Conservation (phyloP, 2,888 invertebrate species). For the Vandiemenella viatica region DNA sequence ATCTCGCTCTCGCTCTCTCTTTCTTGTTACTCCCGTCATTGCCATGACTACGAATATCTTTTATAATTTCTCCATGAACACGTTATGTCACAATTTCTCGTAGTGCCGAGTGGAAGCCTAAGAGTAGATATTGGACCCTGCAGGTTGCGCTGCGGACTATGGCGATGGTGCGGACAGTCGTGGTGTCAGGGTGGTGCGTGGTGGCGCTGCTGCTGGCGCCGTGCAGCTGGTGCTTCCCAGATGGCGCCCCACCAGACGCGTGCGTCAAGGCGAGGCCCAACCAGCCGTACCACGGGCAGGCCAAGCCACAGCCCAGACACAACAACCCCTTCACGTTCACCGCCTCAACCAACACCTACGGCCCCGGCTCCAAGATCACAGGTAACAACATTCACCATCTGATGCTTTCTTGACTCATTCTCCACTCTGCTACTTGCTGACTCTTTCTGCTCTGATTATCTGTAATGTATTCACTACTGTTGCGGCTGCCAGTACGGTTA, state of each 20-base stretch:
- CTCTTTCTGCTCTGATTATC: no score
- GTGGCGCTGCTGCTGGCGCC: background rate
- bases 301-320: conserved; percentile 45
- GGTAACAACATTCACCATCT: conserved; percentile 31
- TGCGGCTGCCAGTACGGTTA: no score
- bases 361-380: conserved; percentile 52
- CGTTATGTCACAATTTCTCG: no score
- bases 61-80: no score
- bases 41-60: no score
- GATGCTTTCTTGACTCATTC: no score
- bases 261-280: conserved; percentile 62
- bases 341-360: conserved; percentile 47
- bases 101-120: no score
- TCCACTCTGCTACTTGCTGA: no score
- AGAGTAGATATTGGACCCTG: no score
- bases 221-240: conserved; percentile 42
- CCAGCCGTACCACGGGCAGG: conserved; percentile 62
- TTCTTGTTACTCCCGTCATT: no score
- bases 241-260: conserved; percentile 65
- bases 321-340: conserved; percentile 51
- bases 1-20: no score
- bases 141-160: background rate
- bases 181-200: background rate
- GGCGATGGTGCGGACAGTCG: background rate
- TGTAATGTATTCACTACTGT: no score